These are phyloP conservation scores for Pelagia noctiluca DNA, from an alignment of 30 jellyfish, hydroid and myxozoan genomes.

Conservation along the genomic window DNA sequence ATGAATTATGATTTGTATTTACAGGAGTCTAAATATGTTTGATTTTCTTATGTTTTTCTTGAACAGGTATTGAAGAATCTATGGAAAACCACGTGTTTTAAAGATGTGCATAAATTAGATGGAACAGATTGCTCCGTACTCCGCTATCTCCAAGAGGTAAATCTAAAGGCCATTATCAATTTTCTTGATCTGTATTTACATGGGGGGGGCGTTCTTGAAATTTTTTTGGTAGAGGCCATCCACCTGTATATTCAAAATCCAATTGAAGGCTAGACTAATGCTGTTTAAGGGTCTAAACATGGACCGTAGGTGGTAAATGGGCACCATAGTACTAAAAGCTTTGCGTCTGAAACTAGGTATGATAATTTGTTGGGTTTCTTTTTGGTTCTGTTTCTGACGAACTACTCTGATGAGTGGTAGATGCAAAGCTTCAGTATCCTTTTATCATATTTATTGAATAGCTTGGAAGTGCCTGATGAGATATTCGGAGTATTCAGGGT, in stretches of 20 bases:
- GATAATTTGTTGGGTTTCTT: too few species aligned
- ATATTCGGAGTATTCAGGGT: not conserved
- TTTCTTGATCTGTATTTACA: too few species aligned
- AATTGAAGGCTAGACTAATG: not conserved
- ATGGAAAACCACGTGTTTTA: conserved; percentile 59
- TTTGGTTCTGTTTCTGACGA: too few species aligned
- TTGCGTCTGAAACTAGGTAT: too few species aligned
- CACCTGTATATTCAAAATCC: not conserved
- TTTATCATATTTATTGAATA: too few species aligned
- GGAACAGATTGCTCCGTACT: conserved; percentile 83
- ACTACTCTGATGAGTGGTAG: too few species aligned
- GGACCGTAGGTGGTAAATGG: not conserved
- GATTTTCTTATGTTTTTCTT: not conserved
- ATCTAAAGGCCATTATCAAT: not conserved
- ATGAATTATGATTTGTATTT: too few species aligned
- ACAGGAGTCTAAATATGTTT: too few species aligned
- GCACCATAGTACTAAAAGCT: too few species aligned
- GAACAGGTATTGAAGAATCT: conserved; percentile 20
- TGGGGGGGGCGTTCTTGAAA: not conserved
- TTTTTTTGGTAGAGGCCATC: not conserved
- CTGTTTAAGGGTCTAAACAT: not conserved
- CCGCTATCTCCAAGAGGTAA: conserved; percentile 69
- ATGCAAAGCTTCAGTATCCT: too few species aligned
- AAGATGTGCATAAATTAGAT: conserved; percentile 70
- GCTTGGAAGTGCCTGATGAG: too few species aligned